These are phyloP conservation scores for Ditylenchus dipsaci DNA, from an alignment of 1,140 invertebrate species.

Conservation along the genomic window DNA sequence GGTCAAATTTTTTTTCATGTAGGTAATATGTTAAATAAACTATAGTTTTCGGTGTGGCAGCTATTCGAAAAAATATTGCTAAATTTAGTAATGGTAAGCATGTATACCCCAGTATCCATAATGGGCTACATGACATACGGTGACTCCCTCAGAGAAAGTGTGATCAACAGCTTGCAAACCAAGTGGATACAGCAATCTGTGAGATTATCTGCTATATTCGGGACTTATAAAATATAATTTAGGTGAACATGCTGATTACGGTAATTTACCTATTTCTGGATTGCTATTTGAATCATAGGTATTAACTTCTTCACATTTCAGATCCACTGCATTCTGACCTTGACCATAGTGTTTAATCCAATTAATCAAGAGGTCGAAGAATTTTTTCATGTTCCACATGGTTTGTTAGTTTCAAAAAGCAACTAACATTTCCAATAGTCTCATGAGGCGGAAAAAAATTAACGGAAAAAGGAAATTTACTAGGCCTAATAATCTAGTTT, in stretches of 20 bases:
- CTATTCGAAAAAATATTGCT: conserved; percentile 3
- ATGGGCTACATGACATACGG: conserved; percentile 52
- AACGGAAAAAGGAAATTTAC: not conserved
- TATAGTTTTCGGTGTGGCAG: not conserved
- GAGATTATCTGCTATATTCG: not conserved
- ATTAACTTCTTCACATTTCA: too few species aligned
- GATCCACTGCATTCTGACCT: conserved; percentile 49
- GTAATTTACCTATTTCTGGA: not conserved
- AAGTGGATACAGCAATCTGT: conserved; percentile 52
- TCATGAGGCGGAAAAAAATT: too few species aligned
- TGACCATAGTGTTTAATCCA: conserved; percentile 56
- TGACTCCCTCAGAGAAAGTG: conserved; percentile 44
- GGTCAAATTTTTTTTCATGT: too few species aligned
- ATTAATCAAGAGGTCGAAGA: conserved; percentile 55
- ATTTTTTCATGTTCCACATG: conserved; percentile 48
- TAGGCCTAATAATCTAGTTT: not conserved
- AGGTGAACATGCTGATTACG: not conserved
- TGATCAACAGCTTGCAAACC: conserved; percentile 52
- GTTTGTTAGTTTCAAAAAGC: conserved; percentile 31
- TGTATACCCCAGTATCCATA: conserved; percentile 46
- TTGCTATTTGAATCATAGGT: not conserved
- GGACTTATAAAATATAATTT: not conserved
- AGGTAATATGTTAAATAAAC: too few species aligned
- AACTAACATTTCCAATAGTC: not conserved
- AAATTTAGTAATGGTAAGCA: conserved; percentile 20